Evolutionary conservation across 2,797 vertebrate genomes (phyloP), one percentile per base, ranked within the genome.

Genomic region (Trachops cirrhosus): DNA sequence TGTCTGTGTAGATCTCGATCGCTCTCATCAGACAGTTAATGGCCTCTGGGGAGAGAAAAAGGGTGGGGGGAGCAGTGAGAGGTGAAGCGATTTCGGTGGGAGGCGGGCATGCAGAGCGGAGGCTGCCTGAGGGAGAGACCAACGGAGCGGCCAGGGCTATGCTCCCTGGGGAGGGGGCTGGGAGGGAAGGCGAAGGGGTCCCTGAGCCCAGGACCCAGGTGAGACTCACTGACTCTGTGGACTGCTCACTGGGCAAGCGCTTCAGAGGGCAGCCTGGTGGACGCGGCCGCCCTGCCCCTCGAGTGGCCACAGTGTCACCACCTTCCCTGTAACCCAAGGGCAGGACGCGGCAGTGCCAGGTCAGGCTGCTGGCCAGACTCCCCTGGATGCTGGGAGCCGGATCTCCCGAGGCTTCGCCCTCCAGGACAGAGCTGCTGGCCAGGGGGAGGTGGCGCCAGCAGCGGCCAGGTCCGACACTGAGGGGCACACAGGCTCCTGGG

Each of bases 1-100:
- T 98, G 90, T 99, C 99, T 1, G 99, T 99, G 97, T 99, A 99
- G 97, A 99, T 99, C 98, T 99, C 99, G 29, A 99, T 99, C 1
- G 98, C 98, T 88, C 98, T 97, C 96, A 97, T 98, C 93, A 99
- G 94, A 96, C 99, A 99, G 96, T 98, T 99, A 84, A 99, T 98
- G 90, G 99, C 99, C 98, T 99, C 99, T 99, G 96, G 44, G 84
- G 82, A 92, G 79, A 95, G n/a, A 96, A 67, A 29, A 32, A 46
- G 41, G 46, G 9, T 0, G 41, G 46, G 84, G 79, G 67, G 86
- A 79, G 68, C 89, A 44, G 41, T 3, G 41, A 79, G 32, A 44
- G 68, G 14, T 52, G n/a, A 83, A 75, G 89, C 52, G 34, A 12
- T 19, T 32, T 34, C 3, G 14, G 74, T 3, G 0, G 48, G 68